Evolutionary conservation across 2,797 vertebrate genomes (phyloP).

Genomic region (Helarctos malayanus): DNA sequence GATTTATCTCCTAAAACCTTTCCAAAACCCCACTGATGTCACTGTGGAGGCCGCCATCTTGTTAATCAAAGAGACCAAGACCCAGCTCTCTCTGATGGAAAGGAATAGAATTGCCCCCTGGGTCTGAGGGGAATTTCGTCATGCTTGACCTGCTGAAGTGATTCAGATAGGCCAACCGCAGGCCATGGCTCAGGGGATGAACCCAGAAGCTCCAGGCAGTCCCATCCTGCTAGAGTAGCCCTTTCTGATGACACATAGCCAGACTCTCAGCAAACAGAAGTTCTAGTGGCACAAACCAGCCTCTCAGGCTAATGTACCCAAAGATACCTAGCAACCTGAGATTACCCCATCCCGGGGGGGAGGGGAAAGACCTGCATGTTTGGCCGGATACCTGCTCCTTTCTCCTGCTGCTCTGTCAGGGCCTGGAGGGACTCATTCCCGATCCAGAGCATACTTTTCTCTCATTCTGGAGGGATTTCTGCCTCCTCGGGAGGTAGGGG

Average conservation of each 20-base stretch:
- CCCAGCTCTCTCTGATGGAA: not conserved
- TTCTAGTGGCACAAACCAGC: not conserved
- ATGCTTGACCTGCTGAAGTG: not conserved
- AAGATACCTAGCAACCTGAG: not conserved
- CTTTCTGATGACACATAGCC: not conserved
- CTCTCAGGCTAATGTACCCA: not conserved
- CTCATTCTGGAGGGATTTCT: not conserved
- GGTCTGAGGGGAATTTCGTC: not conserved
- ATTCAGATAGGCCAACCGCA: not conserved
- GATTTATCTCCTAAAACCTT: not conserved
- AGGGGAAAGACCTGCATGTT: not conserved
- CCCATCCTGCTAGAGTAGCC: fast-evolving
- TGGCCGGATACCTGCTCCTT: not conserved
- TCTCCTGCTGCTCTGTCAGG: not conserved
- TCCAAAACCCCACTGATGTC: not conserved
- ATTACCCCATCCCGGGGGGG: not conserved
- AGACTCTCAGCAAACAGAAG: not conserved
- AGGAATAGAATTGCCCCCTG: not conserved
- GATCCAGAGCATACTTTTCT: not conserved
- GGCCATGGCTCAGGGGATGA: not conserved
- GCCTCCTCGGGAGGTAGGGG: not conserved
- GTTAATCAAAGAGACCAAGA: not conserved
- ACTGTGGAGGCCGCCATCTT: not conserved
- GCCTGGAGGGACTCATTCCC: not conserved
- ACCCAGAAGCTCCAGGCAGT: fast-evolving